Evolutionary conservation across 2,888 invertebrate genomes (phyloP), one percentile per base, ranked within the genome.

Genomic region (Philopedon plagiatum): DNA sequence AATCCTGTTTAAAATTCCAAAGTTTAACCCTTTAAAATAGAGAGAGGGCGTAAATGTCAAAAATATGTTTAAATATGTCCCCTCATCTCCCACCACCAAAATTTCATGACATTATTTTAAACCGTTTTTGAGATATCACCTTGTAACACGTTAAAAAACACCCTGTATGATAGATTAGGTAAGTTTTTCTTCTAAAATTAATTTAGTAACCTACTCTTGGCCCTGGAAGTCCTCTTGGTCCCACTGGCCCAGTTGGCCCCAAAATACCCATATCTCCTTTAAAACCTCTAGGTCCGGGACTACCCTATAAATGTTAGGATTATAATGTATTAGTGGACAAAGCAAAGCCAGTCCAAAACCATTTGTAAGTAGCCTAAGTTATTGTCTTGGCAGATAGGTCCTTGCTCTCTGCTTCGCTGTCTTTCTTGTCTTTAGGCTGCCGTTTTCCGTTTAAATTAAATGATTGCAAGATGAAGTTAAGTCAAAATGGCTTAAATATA

Each of bases 281-380:
- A 15, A 83, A 80, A 60, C 87, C 87, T 72, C 81, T 85, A 9
- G 80, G 80, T 1, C 90, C 91, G 1, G 85, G 86, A 2, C 83
- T 85, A 2, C 90, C 90, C 80, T 85, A 72, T 77, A 75, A 78
- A 74, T 54, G 69, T 41, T 75, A 68, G 51, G 18, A 61, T 21
- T 29, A 34, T 23, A 34, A 19, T 41, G 18, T 23, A 44, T 60
- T 61, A 61, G 26, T 37, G 21, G n/a, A 56, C 13, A 9, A 18
- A 57, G 37, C 37, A 19, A 37, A 57, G 57, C 23, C 23, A n/a
- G n/a, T 46, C 2, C 8, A 44, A 44, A 2, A 19, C n/a, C 19
- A 11, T 44, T 9, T 1, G 11, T 44, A 7, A 39, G n/a, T 15
- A 2, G 39, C 39, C 13, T 39, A 5, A 39, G n/a, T n/a, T 15